Evolutionary conservation across 1,140 invertebrate species (phyloP).

Genomic region (Scaptodrosophila lebanonensis): DNA sequence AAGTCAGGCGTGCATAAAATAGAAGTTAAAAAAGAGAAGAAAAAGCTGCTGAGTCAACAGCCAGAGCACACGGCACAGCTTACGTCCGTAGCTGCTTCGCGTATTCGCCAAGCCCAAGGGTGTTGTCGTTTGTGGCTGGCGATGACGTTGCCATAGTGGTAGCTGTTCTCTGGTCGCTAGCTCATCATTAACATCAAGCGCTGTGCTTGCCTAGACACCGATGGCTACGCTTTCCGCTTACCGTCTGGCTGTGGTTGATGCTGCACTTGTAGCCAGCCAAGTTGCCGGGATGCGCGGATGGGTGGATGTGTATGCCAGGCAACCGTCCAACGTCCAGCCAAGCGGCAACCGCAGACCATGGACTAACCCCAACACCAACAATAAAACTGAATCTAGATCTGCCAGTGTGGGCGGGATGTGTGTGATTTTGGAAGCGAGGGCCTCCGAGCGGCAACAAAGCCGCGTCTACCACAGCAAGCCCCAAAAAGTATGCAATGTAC

Average conservation of each 20-base stretch:
- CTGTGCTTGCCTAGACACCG: constrained; percentile 5
- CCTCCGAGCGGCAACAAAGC: too few relatives aligned
- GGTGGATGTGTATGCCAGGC: constrained; percentile 2
- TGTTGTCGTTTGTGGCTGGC: constrained; percentile 5
- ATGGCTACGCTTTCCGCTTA: constrained; percentile 36
- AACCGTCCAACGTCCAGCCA: constrained; percentile 42
- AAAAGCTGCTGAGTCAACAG: constrained; percentile 65
- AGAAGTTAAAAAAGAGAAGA: constrained; percentile 3
- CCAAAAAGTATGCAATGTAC: constrained; percentile 35
- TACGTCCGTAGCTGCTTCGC: constrained; percentile 20
- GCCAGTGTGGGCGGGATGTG: not conserved
- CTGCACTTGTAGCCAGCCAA: constrained; percentile 55
- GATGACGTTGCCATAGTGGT: constrained; percentile 23
- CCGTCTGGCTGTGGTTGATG: constrained; percentile 61
- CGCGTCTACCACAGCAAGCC: constrained; percentile 27
- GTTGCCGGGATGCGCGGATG: constrained; percentile 37
- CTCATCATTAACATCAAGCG: constrained; percentile 66
- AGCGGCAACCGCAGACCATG: constrained; percentile 17
- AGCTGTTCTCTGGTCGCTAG: too few relatives aligned
- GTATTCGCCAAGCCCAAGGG: constrained; percentile 34
- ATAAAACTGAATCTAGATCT: constrained; percentile 64
- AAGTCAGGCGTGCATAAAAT: constrained; percentile 29
- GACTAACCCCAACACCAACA: constrained; percentile 39
- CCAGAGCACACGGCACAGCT: constrained; percentile 27
- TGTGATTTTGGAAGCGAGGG: constrained; percentile 27